Base-by-base conservation (phyloP, 2,888 invertebrate genomes). In the Atherix ibis region DNA sequence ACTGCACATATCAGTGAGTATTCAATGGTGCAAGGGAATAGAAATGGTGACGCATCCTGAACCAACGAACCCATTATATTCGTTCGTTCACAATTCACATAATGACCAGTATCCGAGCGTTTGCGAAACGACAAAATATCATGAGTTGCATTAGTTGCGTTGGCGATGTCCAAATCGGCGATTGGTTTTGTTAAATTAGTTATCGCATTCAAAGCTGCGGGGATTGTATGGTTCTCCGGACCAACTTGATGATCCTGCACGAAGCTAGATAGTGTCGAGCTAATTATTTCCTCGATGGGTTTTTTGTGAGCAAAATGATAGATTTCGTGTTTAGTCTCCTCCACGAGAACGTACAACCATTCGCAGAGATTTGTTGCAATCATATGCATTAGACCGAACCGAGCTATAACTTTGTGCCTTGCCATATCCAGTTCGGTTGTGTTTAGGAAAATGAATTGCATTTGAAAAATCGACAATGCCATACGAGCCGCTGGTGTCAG, bases 381-480 rank as follows among this genome's bases (percentile, higher is more conserved):
- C 83, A 59, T 63, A 54, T 94, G 92, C 89, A 92, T 91, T 27
- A 91, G 70, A 5, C 92, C 92, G 46, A 92, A 84, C 44, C 87
- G 70, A 14, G 87, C 81, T 32, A 85, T 67, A 29, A 76, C 68
- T 50, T 75, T 74, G 50, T 74, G 73, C 29, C 66, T 64, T 14
- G 73, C 71, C 46, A 77, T 67, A 42, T 71, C 69, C 48, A 76
- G 62, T 52, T 71, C 68, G 58, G 84, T 84, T 44, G 84, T 83
- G 50, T 88, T 89, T 26, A 91, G 70, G 56, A 92, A 92, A 47
- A 92, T 85, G 58, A 92, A 91, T 58, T 92, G 89, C 65, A 92
- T 82, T 63, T 92, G 91, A 28, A 80, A 72, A 40, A 91, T 76
- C 37, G 87, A 87, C 47, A 92, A 72, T 12, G 80, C 61, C 70